phyloP scores from a whole-genome alignment of 1,140 invertebrate species.

The Chionoecetes opilio region DNA sequence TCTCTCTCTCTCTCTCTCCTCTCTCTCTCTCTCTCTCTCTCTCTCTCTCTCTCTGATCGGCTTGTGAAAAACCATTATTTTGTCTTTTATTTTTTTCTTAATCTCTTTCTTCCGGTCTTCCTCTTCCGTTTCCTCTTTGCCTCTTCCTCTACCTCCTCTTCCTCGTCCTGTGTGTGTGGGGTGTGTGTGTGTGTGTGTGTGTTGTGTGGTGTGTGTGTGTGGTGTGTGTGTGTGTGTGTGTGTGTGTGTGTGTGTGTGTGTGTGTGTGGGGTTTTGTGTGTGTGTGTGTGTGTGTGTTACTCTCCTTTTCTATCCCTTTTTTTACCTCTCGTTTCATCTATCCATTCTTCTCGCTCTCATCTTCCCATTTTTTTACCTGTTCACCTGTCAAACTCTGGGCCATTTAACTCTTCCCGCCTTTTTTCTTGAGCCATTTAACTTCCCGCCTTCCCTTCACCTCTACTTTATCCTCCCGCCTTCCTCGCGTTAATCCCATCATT shows the following conservation, averaged over 20 bases:
- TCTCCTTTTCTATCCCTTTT: neutral
- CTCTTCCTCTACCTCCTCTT: neutral
- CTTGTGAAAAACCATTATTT: too few relatives aligned
- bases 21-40: neutral
- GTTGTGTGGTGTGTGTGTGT: slow-evolving; percentile 14
- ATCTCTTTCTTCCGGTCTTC: neutral
- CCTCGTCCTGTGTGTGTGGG: neutral
- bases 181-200: neutral
- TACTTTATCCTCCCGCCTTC: too few relatives aligned
- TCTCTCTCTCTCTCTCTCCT: neutral
- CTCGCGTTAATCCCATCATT: too few relatives aligned
- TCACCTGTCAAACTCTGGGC: neutral
- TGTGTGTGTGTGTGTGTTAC: too few relatives aligned
- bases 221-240: slow-evolving; percentile 5
- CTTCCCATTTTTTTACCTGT: neutral
- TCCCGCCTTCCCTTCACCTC: too few relatives aligned
- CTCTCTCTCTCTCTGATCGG: neutral
- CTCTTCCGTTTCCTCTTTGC: neutral
- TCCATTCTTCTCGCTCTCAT: neutral
- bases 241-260: slow-evolving; percentile 29
- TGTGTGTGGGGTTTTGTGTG: neutral
- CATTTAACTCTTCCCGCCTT: neutral
- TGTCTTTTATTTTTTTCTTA: neutral
- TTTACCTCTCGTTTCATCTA: neutral
- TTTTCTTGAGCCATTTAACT: neutral